These are phyloP conservation scores for Oscheius sp. DNA, from an alignment of 2,888 invertebrate species.

Conservation along the genomic window DNA sequence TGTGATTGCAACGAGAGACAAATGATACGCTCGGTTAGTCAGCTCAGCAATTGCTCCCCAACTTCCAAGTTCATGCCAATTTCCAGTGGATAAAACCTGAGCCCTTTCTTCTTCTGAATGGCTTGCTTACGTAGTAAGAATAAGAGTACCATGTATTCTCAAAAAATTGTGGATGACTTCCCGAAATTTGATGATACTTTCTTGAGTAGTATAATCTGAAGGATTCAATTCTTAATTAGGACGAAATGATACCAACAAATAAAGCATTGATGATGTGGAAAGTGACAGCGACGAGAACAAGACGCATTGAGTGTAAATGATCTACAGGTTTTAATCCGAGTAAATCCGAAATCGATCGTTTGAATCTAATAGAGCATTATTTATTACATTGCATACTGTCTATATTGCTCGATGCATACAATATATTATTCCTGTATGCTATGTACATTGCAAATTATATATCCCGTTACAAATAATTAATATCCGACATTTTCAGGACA, in stretches of 20 bases:
- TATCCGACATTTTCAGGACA: slow-evolving; percentile 16
- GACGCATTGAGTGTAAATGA: too few species aligned
- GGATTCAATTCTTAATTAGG: too few species aligned
- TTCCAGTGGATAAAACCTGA: not conserved
- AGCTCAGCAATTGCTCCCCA: not conserved
- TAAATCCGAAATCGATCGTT: too few species aligned
- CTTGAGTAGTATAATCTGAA: not conserved
- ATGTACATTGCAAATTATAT: too few species aligned
- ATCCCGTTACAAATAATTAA: not conserved
- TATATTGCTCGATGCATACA: too few species aligned
- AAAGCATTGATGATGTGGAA: too few species aligned
- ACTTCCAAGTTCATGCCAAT: not conserved
- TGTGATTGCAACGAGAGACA: not conserved
- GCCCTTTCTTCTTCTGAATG: not conserved
- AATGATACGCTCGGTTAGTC: not conserved
- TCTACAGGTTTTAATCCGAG: too few species aligned
- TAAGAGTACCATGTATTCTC: not conserved
- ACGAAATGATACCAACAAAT: too few species aligned
- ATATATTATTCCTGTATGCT: too few species aligned
- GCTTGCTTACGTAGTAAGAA: not conserved
- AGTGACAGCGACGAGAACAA: too few species aligned
- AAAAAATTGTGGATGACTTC: not conserved
- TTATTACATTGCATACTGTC: too few species aligned
- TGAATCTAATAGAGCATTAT: too few species aligned
- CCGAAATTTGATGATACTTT: not conserved